Base-by-base conservation (phyloP, 2,113 vertebrate species). In the Sceloporus undulatus region DNA sequence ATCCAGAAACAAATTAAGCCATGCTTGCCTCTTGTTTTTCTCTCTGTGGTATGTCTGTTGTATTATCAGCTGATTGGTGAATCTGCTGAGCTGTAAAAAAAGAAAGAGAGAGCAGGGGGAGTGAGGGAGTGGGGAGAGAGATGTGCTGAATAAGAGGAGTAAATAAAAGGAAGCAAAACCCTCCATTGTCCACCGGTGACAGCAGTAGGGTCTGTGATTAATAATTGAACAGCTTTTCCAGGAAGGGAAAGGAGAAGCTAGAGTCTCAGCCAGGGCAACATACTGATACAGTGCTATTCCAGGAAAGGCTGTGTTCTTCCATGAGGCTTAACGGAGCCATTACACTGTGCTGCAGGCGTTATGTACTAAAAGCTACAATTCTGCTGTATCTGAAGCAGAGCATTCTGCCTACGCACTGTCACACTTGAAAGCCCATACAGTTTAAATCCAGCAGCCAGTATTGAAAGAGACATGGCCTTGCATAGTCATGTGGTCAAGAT, bases 191-290 rank as follows among this genome's bases (percentile, higher is more conserved):
- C 95, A 91, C 91, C 84, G 78, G 42, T 85, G 93, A 93, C 91
- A 94, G 94, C 91, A 89, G 89, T 78, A 93, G n/a, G 76, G 84
- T 89, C 91, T 92, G 68, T 95, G 94, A 92, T 96, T 75, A 94
- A 96, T 96, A 96, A 96, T 90, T 91, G 94, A 96, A 66, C 75
- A 52, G 95, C 93, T 95, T 96, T 97, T 97, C 97, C 96, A 95
- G 94, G 96, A 97, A 94, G 94, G 94, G 96, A 97, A 94, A 94
- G 91, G 94, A 90, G 94, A 91, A 89, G 92, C 85, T 93, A 91
- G 85, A 90, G 38, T 14, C 94, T 89, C 91, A 4, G 83, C 76
- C 90, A 94, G 86, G 74, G 84, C 2, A 9, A 87, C 1, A 11
- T 85, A 0, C 59, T 38, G 89, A 87, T 92, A 85, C 84, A 9